phyloP scores from a whole-genome alignment of 2,113 vertebrate species.

The Perca flavescens region DNA sequence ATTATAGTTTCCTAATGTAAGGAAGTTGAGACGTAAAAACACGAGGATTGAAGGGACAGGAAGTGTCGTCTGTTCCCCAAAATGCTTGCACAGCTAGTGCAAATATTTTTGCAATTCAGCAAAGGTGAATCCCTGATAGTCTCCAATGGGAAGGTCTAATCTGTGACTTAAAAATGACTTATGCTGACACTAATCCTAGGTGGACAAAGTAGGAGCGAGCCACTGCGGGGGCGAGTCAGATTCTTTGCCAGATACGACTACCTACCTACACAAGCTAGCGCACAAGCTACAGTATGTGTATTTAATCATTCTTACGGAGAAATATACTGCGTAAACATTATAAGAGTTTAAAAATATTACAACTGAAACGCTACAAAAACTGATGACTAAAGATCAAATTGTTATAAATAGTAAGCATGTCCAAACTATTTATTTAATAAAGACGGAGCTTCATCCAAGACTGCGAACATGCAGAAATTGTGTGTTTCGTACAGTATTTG shows the following conservation, averaged over 20 bases:
- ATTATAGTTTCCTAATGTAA: conserved; percentile 21
- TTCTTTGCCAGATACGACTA: conserved; percentile 25
- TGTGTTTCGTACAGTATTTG: conserved; percentile 46
- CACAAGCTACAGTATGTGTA: not conserved
- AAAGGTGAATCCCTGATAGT: conserved; percentile 62
- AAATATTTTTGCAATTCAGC: conserved; percentile 73
- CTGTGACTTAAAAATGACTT: conserved; percentile 63
- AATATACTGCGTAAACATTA: conserved; percentile 33
- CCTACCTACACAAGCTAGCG: conserved; percentile 23
- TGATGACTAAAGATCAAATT: conserved; percentile 24
- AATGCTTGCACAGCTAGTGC: conserved; percentile 54
- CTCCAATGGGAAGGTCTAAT: conserved; percentile 59
- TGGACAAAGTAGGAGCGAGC: conserved; percentile 48
- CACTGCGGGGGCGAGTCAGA: conserved; percentile 41
- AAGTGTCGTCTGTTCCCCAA: conserved; percentile 61
- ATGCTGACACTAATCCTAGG: conserved; percentile 64
- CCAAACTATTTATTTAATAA: conserved; percentile 40
- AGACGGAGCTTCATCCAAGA: conserved; percentile 29
- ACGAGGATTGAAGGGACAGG: conserved; percentile 42
- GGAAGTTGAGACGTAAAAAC: conserved; percentile 49
- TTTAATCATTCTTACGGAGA: conserved; percentile 23
- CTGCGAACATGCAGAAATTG: conserved; percentile 43
- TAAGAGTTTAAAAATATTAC: conserved; percentile 38
- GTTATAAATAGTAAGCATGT: conserved; percentile 39
- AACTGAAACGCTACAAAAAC: conserved; percentile 48